Conservation (phyloP, 1,140 invertebrate genomes). For the Procambarus virginalis region DNA sequence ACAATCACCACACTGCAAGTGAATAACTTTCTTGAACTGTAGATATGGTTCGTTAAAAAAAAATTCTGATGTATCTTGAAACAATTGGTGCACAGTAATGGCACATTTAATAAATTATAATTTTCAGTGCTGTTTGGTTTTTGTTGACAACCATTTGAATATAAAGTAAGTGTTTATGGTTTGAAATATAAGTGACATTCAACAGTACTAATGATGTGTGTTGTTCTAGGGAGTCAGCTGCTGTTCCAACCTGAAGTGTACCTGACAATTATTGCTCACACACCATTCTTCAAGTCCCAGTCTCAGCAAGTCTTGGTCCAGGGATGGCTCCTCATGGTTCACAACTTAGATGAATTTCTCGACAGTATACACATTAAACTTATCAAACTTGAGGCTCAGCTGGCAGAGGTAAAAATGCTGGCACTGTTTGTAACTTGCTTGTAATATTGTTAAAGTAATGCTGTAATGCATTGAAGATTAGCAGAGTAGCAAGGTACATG, state of each 20-base stretch:
- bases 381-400: slow-evolving; percentile 79
- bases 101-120: too few species aligned
- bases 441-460: too few species aligned
- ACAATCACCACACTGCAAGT: too few species aligned
- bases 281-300: slow-evolving; percentile 83
- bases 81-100: too few species aligned
- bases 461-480: too few species aligned
- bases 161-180: neutral
- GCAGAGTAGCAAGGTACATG: too few species aligned
- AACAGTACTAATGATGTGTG: neutral
- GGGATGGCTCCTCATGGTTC: slow-evolving; percentile 80
- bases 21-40: too few species aligned
- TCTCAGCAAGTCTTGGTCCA: slow-evolving; percentile 85
- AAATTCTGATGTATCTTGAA: too few species aligned
- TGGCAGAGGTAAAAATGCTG: slow-evolving; percentile 76
- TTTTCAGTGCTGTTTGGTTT: neutral
- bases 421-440: too few species aligned
- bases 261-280: slow-evolving; percentile 86
- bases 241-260: slow-evolving; percentile 83
- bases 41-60: too few species aligned
- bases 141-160: neutral
- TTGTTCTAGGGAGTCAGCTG: slow-evolving; percentile 79
- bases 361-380: slow-evolving; percentile 78
- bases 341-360: slow-evolving; percentile 80
- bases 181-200: neutral